A percentile compares a stretch with the other conserved stretches of the same genome.
Evolutionary conservation across 2,113 vertebrate genomes (phyloP).

Genomic region (Tragelaphus strepsiceros): DNA sequence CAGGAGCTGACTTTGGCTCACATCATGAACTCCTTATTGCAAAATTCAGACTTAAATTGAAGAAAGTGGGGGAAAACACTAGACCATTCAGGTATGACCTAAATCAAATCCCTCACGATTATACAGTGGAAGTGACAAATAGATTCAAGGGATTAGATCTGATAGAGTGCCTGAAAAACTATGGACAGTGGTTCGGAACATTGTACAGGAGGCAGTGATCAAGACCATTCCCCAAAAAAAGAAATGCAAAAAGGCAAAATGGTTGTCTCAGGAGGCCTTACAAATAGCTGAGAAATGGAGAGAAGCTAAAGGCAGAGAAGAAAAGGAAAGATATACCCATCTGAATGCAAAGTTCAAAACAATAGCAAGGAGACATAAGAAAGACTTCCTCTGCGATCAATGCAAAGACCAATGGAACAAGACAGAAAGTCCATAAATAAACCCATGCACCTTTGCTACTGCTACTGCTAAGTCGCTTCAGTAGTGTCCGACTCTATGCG

Average conservation of each 20-base stretch:
- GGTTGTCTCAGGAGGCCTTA: not conserved
- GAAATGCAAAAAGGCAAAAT: not conserved
- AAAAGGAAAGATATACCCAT: not conserved
- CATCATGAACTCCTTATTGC: not conserved
- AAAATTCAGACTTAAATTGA: not conserved
- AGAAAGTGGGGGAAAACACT: not conserved
- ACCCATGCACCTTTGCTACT: not conserved
- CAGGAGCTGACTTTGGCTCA: not conserved
- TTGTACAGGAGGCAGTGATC: not conserved
- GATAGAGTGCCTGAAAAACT: not conserved
- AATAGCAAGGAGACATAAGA: not conserved
- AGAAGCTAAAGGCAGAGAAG: not conserved
- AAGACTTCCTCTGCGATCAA: not conserved
- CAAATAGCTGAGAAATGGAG: not conserved
- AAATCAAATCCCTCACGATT: not conserved
- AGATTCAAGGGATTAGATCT: not conserved
- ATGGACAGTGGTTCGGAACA: not conserved
- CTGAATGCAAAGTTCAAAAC: not conserved
- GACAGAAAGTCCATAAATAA: not conserved
- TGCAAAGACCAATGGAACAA: not conserved
- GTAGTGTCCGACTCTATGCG: too few species aligned
- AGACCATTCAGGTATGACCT: not conserved
- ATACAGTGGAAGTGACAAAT: not conserved
- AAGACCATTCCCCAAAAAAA: not conserved
- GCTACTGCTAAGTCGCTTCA: too few species aligned